A percentile compares a stretch with the other conserved stretches of the same genome.
phyloP scores from a whole-genome alignment of 1,140 invertebrate species.

The Gonatopus flavifemur region DNA sequence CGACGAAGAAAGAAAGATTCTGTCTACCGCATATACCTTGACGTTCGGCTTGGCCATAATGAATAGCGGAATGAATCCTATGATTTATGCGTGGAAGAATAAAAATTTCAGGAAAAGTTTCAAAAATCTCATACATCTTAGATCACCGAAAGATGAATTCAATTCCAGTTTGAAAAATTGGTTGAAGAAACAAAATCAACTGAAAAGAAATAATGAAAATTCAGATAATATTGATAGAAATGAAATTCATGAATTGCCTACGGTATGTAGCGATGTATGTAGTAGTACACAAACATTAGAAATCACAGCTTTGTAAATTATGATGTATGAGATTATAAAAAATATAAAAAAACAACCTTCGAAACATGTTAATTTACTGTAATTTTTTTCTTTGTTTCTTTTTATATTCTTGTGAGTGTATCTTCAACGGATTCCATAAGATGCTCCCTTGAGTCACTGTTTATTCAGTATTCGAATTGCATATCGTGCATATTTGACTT shows the following conservation, averaged over 20 bases:
- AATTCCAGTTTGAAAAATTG: slow-evolving; percentile 38
- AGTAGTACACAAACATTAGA: neutral
- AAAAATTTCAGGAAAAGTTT: slow-evolving; percentile 71
- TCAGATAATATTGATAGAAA: neutral
- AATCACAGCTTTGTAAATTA: too few species aligned
- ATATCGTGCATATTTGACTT: too few species aligned
- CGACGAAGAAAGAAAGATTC: slow-evolving; percentile 54
- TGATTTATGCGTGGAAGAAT: slow-evolving; percentile 83
- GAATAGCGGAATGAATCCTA: slow-evolving; percentile 75
- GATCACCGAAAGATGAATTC: slow-evolving; percentile 55
- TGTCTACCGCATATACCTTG: slow-evolving; percentile 63
- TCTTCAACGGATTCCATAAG: too few species aligned
- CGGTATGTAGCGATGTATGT: neutral
- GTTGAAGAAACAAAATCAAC: slow-evolving; percentile 20
- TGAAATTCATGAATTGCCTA: neutral
- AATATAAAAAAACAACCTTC: too few species aligned
- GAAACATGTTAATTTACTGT: too few species aligned
- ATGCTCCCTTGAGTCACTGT: too few species aligned
- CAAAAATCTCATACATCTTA: slow-evolving; percentile 64
- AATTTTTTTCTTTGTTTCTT: too few species aligned
- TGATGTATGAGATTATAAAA: too few species aligned
- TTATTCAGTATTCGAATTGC: too few species aligned
- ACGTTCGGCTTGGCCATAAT: slow-evolving; percentile 72
- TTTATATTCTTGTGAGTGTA: too few species aligned
- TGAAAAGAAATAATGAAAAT: neutral